Evolutionary conservation across 2,797 vertebrate species (phyloP), one percentile per base, ranked within the genome.

Genomic region (Hypotaenidia okinawae): DNA sequence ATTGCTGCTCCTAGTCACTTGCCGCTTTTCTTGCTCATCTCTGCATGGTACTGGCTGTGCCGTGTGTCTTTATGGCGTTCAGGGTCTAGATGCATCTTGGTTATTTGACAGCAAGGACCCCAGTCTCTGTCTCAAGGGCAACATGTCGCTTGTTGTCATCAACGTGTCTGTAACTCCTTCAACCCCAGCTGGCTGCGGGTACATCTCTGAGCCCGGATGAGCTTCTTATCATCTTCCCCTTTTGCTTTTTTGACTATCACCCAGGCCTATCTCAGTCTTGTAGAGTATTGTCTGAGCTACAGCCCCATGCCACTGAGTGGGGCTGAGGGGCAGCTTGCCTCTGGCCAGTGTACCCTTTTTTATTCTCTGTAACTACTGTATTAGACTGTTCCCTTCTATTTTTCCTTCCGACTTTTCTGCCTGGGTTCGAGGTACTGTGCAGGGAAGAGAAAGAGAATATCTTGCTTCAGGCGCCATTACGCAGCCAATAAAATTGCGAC

Each of bases 401-500:
- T 91, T 82, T 84, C 25, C 47, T 59, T 83, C 37, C n/a, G 58
- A 73, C 79, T 95, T 89, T 93, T 89, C 64, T 92, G 51, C 62
- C 73, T 45, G 24, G 92, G 58, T 55, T 77, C 0, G 0, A 90
- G 51, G 33, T 63, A 85, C 11, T 24, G 2, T 16, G 27, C 54
- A 70, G 51, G 33, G 37, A 90, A 87, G 47, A 81, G 67, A 89
- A 81, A 88, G 62, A 84, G 37, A 87, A 92, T 89, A 25, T 89
- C 43, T 85, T 89, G 58, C 82, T 94, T 89, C 47, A 75, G 75
- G 90, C 9, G 1, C 55, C 37, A 75, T 73, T 83, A 89, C 2
- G 6, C 78, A 94, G 72, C 32, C 49, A 95, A 90, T 83, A 89
- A 96, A 90, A 92, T 41, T 28, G 47, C 4, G 90, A 95, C 78